Base-by-base conservation (phyloP, 2,113 vertebrate genomes). In the Anser cygnoides region DNA sequence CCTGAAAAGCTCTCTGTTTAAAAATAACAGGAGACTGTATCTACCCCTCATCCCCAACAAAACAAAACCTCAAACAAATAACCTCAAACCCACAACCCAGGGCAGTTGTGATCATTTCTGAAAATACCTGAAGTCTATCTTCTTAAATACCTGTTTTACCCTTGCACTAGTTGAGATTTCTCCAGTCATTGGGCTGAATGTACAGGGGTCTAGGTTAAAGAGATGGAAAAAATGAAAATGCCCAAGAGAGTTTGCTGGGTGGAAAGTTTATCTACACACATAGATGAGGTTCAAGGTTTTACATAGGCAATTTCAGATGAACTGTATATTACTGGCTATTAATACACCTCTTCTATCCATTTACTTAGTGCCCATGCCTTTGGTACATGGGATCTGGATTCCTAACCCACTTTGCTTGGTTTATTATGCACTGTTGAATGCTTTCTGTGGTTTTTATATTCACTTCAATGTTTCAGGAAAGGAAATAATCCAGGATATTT, bases 1-100 rank as follows among this genome's bases (percentile, higher is more conserved):
- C 29, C 54, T 79, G 85, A 73, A 73, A 70, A 90, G n/a, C 23
- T 93, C 71, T 29, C 76, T 49, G 29, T 82, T 78, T 87, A 89
- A 94, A 95, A 85, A 75, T 57, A 81, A 11, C 29, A 54, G 12
- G 21, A 73, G 11, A 76, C 50, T 54, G 55, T 61, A 18, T 55
- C 52, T 26, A 28, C 13, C 26, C 23, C 26, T 26, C 52, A 33
- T 20, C 49, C 6, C 49, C 49, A 25, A 50, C 41, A 33, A 44
- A 67, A 44, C 37, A 41, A 41, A 26, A n/a, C 19, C 19, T 13
- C 50, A 52, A 52, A 50, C 11, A 49, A 21, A 49, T 49, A 50
- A 52, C 23, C 23, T 14, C n/a, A 62, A 37, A 62, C 22, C 15
- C 59, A 37, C 14, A 37, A 26, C 37, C 55, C 31, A 77, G 28